Conservation (phyloP, 2,797 vertebrate genomes). For the Lacerta bilineata region DNA sequence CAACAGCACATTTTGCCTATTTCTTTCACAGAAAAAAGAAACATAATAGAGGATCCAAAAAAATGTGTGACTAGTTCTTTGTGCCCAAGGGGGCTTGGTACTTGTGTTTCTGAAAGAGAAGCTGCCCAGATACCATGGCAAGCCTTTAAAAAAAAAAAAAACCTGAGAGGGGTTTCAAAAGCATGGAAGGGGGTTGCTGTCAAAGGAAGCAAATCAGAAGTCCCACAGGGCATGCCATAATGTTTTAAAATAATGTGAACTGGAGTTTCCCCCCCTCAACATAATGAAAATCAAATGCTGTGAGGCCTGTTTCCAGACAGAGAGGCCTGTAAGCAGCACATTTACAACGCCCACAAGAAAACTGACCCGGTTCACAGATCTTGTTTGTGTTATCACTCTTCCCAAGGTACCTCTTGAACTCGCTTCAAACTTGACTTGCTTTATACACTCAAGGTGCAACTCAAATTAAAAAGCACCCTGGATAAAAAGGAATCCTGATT, state of each 20-base stretch:
- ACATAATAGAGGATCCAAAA: not conserved
- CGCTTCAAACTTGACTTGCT: slow-evolving; percentile 10
- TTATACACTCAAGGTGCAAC: not conserved
- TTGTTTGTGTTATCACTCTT: slow-evolving; percentile 3
- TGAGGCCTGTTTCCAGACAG: not conserved
- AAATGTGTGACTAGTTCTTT: not conserved
- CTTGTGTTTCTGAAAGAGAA: not conserved
- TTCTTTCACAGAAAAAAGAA: not conserved
- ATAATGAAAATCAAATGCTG: slow-evolving; percentile 21
- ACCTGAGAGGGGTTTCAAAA: not conserved
- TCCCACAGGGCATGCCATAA: not conserved
- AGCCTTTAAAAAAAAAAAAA: not conserved
- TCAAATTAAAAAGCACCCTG: not conserved
- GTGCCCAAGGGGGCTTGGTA: not conserved
- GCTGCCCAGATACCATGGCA: not conserved
- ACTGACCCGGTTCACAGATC: not conserved
- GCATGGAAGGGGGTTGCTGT: not conserved
- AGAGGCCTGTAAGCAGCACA: not conserved
- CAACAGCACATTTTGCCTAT: not conserved
- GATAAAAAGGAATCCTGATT: slow-evolving; percentile 2
- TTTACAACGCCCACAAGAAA: slow-evolving; percentile 1
- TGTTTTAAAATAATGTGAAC: not conserved
- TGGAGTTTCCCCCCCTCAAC: not conserved
- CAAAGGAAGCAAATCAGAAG: not conserved
- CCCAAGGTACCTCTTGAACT: slow-evolving; percentile 14